Evolutionary conservation across 1,140 invertebrate genomes (phyloP).

Genomic region (Harlomillsia oculata): DNA sequence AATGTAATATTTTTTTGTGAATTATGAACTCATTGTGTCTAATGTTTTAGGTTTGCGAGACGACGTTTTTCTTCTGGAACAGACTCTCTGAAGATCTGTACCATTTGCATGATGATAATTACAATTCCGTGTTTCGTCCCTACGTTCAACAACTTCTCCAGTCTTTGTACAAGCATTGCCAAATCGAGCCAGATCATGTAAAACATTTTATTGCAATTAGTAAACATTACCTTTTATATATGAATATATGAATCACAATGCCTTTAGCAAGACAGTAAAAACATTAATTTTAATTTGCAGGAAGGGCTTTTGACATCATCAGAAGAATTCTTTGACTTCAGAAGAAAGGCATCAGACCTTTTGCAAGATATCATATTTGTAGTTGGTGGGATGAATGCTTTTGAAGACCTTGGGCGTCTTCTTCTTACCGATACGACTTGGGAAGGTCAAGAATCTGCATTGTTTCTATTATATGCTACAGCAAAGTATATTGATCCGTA

Average conservation of each 20-base stretch:
- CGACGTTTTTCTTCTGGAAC: slow-evolving; percentile 97
- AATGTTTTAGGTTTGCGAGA: slow-evolving; percentile 71
- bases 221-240: not conserved
- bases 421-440: slow-evolving; percentile 63
- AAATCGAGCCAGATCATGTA: slow-evolving; percentile 81
- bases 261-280: not conserved
- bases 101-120: slow-evolving; percentile 65
- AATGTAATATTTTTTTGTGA: slow-evolving; percentile 1
- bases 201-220: slow-evolving; percentile 36
- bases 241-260: not conserved
- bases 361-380: slow-evolving; percentile 98
- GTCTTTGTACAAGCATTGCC: slow-evolving; percentile 72
- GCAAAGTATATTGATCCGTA: slow-evolving; percentile 92
- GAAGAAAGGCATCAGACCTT: slow-evolving; percentile 77
- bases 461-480: slow-evolving; percentile 91
- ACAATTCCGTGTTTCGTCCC: slow-evolving; percentile 73
- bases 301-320: slow-evolving; percentile 78
- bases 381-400: slow-evolving; percentile 81
- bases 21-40: not conserved
- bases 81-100: slow-evolving; percentile 87
- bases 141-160: slow-evolving; percentile 81
- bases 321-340: slow-evolving; percentile 80
- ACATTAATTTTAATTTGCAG: slow-evolving; percentile 40
- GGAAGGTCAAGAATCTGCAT: slow-evolving; percentile 85
- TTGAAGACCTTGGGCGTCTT: slow-evolving; percentile 74